Evolutionary conservation across 1,140 invertebrate species (phyloP), one percentile per base, ranked within the genome.

Genomic region (Vollenhovia emeryi): DNA sequence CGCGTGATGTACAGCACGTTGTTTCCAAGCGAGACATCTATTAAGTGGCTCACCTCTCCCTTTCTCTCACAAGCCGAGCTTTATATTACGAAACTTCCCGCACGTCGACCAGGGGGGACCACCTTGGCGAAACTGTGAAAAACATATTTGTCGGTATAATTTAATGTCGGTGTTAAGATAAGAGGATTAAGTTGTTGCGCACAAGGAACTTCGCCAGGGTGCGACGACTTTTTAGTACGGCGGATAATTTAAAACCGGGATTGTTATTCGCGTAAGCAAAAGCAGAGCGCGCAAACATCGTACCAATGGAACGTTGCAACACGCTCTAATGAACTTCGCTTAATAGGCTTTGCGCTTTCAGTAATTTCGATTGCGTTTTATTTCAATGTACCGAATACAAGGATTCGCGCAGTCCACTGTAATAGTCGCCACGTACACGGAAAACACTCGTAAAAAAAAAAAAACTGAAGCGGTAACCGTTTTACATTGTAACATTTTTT

Each of bases 291-390:
- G 48, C 33, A 57, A 55, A 55, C 40, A 68, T 80, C 5, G 36
- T 18, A 57, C 24, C 24, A 71, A 57, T 80, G 36, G n/a, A 82
- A 82, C 50, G 15, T 21, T 79, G 21, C 45, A 40, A 9, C 24
- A 73, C n/a, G 36, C 66, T 82, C 78, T 73, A 73, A 73, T 73
- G 36, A 82, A 57, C 9, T 55, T 7, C n/a, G 21, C 30, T 82
- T 82, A 82, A 82, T 59, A 82, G 66, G 33, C 66, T 82, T 71
- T 50, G 40, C 24, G 50, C 27, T 82, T 82, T 82, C 50, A 52
- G 48, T 82, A 82, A 82, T 80, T 69, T 80, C 78, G 50, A 80
- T 66, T 18, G 50, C 9, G 11, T 57, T 73, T 82, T 82, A 50
- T 82, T 82, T 43, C 21, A 43, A 48, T 24, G 45, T 50, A 45